Evolutionary conservation across 2,113 vertebrate species (phyloP).

Genomic region (Callocephalon fimbriatum): DNA sequence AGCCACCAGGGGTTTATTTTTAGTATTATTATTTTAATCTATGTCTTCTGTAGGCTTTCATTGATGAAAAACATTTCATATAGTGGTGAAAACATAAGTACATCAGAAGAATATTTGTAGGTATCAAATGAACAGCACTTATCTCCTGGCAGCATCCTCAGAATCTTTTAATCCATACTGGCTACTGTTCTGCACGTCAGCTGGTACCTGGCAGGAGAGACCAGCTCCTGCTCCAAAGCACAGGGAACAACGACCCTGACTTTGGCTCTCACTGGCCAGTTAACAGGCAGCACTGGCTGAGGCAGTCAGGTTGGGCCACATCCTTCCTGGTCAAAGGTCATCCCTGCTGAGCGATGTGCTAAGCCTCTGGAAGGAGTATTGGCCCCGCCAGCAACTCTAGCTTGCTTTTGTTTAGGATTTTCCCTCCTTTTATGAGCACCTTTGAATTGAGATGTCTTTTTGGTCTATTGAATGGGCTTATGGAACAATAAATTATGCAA

Average conservation of each 20-base stretch:
- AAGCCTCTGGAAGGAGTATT: background rate
- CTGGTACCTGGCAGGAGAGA: background rate
- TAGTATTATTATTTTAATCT: background rate
- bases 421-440: background rate
- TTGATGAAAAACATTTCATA: background rate
- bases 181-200: background rate
- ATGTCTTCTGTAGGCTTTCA: background rate
- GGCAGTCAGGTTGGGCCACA: rapidly evolving
- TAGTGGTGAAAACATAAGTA: background rate
- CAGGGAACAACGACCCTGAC: rapidly evolving
- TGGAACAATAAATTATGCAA: background rate
- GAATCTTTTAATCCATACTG: background rate
- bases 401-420: background rate
- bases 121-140: background rate
- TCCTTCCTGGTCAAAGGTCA: background rate
- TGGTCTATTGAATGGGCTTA: background rate
- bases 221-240: background rate
- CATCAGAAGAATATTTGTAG: background rate
- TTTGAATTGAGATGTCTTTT: background rate
- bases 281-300: rapidly evolving
- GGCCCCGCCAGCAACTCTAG: background rate
- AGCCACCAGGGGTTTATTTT: background rate
- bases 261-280: rapidly evolving
- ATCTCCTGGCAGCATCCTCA: background rate
- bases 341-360: background rate